Conservation (phyloP, 2,888 invertebrate species). For the Stenchaetothrips biformis region DNA sequence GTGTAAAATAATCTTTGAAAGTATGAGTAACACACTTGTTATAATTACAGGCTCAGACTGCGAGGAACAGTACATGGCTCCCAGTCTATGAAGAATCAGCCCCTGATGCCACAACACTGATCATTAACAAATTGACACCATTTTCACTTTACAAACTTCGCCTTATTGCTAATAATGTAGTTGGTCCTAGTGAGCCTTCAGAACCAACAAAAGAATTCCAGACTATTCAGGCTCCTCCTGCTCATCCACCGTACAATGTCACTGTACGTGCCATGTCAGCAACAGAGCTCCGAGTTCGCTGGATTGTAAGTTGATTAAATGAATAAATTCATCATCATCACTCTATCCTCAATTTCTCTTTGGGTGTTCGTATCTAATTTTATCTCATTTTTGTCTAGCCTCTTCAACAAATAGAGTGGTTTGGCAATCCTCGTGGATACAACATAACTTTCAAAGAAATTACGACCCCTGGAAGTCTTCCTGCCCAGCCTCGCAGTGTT, state of each 20-base stretch:
- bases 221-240: slow-evolving; percentile 92
- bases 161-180: slow-evolving; percentile 90
- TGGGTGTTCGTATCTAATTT: slow-evolving; percentile 7
- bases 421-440: slow-evolving; percentile 91
- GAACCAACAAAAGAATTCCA: slow-evolving; percentile 92
- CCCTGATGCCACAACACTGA: slow-evolving; percentile 81
- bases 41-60: slow-evolving; percentile 65
- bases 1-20: slow-evolving; percentile 28
- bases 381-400: slow-evolving; percentile 56
- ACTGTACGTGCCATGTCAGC: slow-evolving; percentile 94
- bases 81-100: slow-evolving; percentile 78
- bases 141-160: slow-evolving; percentile 88
- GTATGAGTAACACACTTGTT: slow-evolving; percentile 30
- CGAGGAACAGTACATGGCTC: slow-evolving; percentile 80
- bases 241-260: slow-evolving; percentile 88
- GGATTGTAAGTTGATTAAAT: slow-evolving; percentile 71
- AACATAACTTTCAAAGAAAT: slow-evolving; percentile 77
- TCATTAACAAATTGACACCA: slow-evolving; percentile 82
- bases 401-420: slow-evolving; percentile 91
- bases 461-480: slow-evolving; percentile 44
- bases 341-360: slow-evolving; percentile 24
- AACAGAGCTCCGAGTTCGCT: slow-evolving; percentile 85
- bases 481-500: slow-evolving; percentile 45
- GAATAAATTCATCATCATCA: neutral
- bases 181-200: slow-evolving; percentile 82